Base-by-base conservation (phyloP, 37 sponge, comb jelly and placozoan species). In the Agelas oroides region DNA sequence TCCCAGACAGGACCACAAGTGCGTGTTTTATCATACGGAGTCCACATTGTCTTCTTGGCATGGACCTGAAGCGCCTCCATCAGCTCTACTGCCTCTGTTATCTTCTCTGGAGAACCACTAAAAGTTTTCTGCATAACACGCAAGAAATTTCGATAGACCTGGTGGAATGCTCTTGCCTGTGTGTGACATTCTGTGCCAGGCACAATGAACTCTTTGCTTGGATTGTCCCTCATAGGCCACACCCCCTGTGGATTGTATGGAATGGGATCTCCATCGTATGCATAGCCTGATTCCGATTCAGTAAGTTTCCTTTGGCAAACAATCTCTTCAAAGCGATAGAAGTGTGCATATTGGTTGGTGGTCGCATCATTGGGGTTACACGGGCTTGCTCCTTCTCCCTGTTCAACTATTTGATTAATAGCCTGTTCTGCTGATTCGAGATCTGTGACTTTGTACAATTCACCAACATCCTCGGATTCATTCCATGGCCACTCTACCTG, bases 211-310 rank as follows among this genome's bases (percentile, higher is more conserved):
- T 38, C n/a, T 18, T 58, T 66, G 67, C 58, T 73, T 46, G 91
- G 91, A 73, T 85, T 79, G 28, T 68, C 80, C 52, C 70, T 77
- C 91, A 90, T 84, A 18, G 91, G 91, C 81, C 86, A 90, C 55
- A 90, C 91, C 23, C 91, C 86, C 17, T 41, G 5, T 62, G 62
- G 35, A 60, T 85, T 38, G 65, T 65, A 90, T 63, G 73, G 36
- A 61, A 90, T 80, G 1, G 46, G 38, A 41, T 1, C 76, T 31
- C 86, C 86, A 33, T 25, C 60, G 57, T 36, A 90, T 24, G 69
- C 19, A 71, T 88, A 73, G 55, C 56, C 65, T 14, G n/a, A n/a
- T n/a, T n/a, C n/a, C n/a, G n/a, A n/a, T n/a, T n/a, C n/a, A n/a
- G n/a, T n/a, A n/a, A n/a, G n/a, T n/a, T n/a, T n/a, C n/a, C n/a